Evolutionary conservation across 1,140 invertebrate species (phyloP), one percentile per base, ranked within the genome.

Genomic region (Temnothorax curvispinosus): DNA sequence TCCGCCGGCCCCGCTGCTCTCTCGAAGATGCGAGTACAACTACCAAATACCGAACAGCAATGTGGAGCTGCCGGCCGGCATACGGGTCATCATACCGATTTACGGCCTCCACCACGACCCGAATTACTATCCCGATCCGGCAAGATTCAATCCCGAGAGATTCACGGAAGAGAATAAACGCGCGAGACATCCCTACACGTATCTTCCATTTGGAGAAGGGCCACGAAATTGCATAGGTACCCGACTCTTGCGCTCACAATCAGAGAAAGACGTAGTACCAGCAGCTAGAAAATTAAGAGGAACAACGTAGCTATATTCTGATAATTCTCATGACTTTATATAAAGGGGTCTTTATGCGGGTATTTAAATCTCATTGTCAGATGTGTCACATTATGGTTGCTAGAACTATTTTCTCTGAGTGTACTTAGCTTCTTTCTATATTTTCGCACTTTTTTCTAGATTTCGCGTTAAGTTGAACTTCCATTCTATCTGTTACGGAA

Each of bases 191-290:
- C 96, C 93, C 67, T 96, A 95, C 88, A 95, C 96, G 0, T 98
- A 97, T 92, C 92, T 98, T 50, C 97, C 98, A 0, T 98, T 98
- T 90, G 98, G 97, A 1, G 96, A 97, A 67, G 98, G 98, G 11
- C 97, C 97, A 0, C 96, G 97, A 62, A 97, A 96, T 92, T 98
- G 97, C 92, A 98, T 98, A 88, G 97, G 97, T 96, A 95, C 27
- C 18, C 1, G 3, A 21, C 35, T 58, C n/a, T 67, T 44, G 44
- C 13, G 13, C n/a, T 69, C 27, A 27, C 27, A 27, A 27, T 27
- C 13, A 18, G 21, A 32, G 13, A 7, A 27, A 41, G 15, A 41
- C n/a, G n/a, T 9, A 38, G 35, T 64, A 18, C 15, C 18, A 21
- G 38, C 15, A 11, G 15, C 9, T 44, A 44, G n/a, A 65, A 65